Percentiles rank a stretch among this genome's conserved stretches.
Conservation (phyloP, 2,113 vertebrate genomes). For the Eira barbara region DNA sequence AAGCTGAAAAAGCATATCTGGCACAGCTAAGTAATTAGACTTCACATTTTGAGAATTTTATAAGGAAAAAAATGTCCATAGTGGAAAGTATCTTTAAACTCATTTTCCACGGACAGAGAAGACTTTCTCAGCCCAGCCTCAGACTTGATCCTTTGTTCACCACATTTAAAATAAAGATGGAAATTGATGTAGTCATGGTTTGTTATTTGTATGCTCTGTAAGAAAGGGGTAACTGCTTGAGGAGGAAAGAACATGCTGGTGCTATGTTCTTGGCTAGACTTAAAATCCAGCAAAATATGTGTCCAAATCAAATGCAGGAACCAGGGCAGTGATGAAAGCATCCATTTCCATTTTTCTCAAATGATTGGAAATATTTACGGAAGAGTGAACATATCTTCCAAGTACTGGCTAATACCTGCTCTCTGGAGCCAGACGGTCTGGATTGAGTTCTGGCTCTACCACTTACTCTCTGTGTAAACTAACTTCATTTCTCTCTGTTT, state of each 20-base stretch:
- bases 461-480: neutral
- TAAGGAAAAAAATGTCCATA: conserved; percentile 39
- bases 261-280: neutral
- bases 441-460: neutral
- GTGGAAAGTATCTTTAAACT: conserved; percentile 36
- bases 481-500: neutral
- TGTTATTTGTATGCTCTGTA: neutral
- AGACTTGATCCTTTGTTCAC: neutral
- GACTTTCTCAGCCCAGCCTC: neutral
- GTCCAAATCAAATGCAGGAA: neutral
- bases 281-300: neutral
- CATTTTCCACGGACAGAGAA: conserved; percentile 32
- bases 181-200: neutral
- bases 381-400: neutral
- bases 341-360: neutral
- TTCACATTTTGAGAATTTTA: conserved; percentile 37
- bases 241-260: neutral
- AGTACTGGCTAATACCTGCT: neutral
- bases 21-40: conserved; percentile 59
- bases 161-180: conserved; percentile 8
- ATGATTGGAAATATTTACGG: neutral
- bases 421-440: neutral
- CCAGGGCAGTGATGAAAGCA: neutral
- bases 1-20: conserved; percentile 67
- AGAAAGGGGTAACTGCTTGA: neutral